Evolutionary conservation across 2,888 invertebrate species (phyloP).

Genomic region (Macrophya alboannulata): DNA sequence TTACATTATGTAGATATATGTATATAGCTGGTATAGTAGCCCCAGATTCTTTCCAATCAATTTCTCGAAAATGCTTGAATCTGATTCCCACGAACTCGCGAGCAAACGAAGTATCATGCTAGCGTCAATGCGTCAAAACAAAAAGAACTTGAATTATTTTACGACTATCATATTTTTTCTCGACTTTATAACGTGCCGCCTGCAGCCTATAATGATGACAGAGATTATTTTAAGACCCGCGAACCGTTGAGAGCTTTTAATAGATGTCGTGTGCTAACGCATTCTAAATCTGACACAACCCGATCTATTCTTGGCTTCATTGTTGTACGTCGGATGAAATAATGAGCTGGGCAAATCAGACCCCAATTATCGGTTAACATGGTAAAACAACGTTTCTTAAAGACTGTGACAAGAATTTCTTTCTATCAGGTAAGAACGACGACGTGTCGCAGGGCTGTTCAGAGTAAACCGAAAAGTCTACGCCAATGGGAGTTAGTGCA

Average conservation of each 20-base stretch:
- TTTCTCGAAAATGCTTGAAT: not conserved
- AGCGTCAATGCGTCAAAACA: not conserved
- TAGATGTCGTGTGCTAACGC: slow-evolving; percentile 27
- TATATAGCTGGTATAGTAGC: not conserved
- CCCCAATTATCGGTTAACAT: not conserved
- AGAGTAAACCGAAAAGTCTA: slow-evolving; percentile 40
- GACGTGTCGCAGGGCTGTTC: not conserved
- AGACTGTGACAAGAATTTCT: not conserved
- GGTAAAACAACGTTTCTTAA: not conserved
- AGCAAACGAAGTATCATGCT: not conserved
- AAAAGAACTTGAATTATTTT: slow-evolving; percentile 3
- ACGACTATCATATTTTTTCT: not conserved
- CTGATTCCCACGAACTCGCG: not conserved
- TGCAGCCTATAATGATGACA: slow-evolving; percentile 21
- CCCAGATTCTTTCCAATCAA: not conserved
- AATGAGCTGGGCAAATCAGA: slow-evolving; percentile 11
- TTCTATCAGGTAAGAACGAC: not conserved
- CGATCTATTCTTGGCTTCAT: slow-evolving; percentile 19
- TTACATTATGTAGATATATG: not conserved
- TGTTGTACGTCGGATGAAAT: slow-evolving; percentile 33
- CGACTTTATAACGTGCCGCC: not conserved
- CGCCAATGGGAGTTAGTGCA: slow-evolving; percentile 59
- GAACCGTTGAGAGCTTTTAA: not conserved
- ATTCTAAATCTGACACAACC: slow-evolving; percentile 37
- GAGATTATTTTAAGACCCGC: slow-evolving; percentile 31